These are phyloP conservation scores for Nilaparvata lugens DNA, from an alignment of 1,140 invertebrate species.

Conservation along the genomic window DNA sequence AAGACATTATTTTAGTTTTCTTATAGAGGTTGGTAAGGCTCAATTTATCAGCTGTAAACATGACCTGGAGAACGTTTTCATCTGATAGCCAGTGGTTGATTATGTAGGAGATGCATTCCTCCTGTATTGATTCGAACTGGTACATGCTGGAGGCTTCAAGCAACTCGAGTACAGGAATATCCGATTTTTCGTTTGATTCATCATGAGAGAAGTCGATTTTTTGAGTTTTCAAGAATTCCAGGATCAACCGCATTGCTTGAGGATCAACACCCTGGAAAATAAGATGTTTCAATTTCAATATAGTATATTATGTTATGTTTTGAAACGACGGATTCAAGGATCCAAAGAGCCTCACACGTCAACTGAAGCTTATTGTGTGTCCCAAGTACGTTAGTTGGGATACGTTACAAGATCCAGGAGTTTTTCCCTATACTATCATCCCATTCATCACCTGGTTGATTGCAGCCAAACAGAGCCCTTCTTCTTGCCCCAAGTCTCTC, in stretches of 20 bases:
- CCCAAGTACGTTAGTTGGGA: neutral
- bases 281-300: neutral
- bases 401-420: no score
- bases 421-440: no score
- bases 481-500: no score
- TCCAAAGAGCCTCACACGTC: no score
- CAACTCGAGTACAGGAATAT: slow-evolving; percentile 33
- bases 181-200: neutral
- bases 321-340: no score
- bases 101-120: slow-evolving; percentile 34
- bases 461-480: no score
- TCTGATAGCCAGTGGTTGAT: slow-evolving; percentile 33
- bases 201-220: slow-evolving; percentile 34
- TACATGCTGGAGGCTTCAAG: slow-evolving; percentile 36
- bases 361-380: no score
- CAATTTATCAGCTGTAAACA: slow-evolving; percentile 35
- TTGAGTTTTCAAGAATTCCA: slow-evolving; percentile 38
- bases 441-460: no score
- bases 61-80: slow-evolving; percentile 38
- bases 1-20: slow-evolving; percentile 20
- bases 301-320: no score
- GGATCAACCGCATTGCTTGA: slow-evolving; percentile 35
- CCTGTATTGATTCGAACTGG: slow-evolving; percentile 37
- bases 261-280: slow-evolving; percentile 37
- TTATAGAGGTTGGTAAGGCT: slow-evolving; percentile 18